These are phyloP conservation scores for Myoxocephalus aenaeus DNA, from an alignment of 2,797 vertebrate species.

Conservation along the genomic window DNA sequence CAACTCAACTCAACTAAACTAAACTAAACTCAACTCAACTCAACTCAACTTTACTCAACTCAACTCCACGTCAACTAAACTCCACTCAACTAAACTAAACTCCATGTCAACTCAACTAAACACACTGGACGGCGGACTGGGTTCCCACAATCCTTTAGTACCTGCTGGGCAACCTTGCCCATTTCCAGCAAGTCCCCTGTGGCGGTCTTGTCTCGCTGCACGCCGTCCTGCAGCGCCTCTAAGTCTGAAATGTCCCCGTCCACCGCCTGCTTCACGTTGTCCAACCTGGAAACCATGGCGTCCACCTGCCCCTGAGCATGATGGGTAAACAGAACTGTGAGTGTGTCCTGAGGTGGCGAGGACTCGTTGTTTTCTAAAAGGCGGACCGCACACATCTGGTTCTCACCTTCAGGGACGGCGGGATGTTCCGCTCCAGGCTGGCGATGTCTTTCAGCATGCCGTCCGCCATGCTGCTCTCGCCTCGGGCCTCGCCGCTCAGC, in stretches of 20 bases:
- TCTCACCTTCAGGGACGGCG: slow-evolving; percentile 70
- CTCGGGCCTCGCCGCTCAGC: slow-evolving; percentile 63
- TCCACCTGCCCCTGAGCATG: slow-evolving; percentile 54
- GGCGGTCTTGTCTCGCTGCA: slow-evolving; percentile 41
- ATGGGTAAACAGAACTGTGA: slow-evolving; percentile 8
- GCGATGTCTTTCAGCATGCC: slow-evolving; percentile 71
- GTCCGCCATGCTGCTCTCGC: slow-evolving; percentile 69
- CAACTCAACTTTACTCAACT: no score
- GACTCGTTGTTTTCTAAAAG: neutral
- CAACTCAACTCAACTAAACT: no score
- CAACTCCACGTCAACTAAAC: no score
- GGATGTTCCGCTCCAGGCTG: slow-evolving; percentile 67
- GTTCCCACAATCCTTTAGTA: no score
- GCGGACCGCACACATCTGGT: neutral
- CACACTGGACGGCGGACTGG: no score
- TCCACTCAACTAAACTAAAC: no score
- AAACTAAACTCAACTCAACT: no score
- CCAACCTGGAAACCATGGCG: slow-evolving; percentile 59
- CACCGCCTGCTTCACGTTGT: slow-evolving; percentile 39
- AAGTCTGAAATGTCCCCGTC: slow-evolving; percentile 47
- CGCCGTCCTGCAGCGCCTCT: slow-evolving; percentile 35
- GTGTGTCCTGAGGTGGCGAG: neutral
- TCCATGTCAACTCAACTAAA: no score
- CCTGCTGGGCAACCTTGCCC: slow-evolving; percentile 71
- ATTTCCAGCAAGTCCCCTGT: slow-evolving; percentile 55